Percentiles rank a stretch among this genome's conserved stretches.
phyloP scores from a whole-genome alignment of 2,113 vertebrate species.

The Pseudopodoces humilis region DNA sequence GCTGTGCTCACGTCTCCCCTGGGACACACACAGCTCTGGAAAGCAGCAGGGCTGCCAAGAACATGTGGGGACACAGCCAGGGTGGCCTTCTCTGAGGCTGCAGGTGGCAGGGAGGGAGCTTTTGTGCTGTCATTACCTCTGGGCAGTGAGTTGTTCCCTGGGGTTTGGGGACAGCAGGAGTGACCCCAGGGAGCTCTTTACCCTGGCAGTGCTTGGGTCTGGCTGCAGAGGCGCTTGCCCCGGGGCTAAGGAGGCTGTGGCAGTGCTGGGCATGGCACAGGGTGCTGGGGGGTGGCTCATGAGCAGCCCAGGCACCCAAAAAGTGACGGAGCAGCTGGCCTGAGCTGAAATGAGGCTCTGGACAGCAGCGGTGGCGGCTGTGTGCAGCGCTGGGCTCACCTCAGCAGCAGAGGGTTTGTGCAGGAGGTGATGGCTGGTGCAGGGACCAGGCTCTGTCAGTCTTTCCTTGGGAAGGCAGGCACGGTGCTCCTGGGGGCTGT shows the following conservation, averaged over 20 bases:
- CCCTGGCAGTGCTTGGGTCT: neutral
- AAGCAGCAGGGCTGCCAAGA: neutral
- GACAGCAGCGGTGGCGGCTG: neutral
- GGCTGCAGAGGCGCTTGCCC: neutral
- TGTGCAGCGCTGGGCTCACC: neutral
- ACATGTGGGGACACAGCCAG: accelerated
- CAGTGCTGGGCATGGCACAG: neutral
- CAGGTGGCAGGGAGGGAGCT: neutral
- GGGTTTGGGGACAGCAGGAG: neutral
- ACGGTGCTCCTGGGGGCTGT: accelerated
- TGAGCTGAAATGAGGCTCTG: neutral
- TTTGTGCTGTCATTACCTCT: neutral
- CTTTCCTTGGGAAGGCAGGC: neutral
- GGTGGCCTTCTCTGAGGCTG: neutral
- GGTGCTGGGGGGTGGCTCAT: neutral
- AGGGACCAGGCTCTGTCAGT: accelerated
- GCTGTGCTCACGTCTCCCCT: neutral
- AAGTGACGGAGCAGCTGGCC: neutral
- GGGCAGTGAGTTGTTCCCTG: neutral
- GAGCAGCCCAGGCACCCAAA: neutral
- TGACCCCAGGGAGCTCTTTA: neutral
- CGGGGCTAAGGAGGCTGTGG: neutral
- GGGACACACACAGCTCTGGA: accelerated
- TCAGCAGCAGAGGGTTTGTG: neutral
- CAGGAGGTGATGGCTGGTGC: neutral